A percentile compares a stretch with the other conserved stretches of the same genome.
phyloP scores from a whole-genome alignment of 2,113 vertebrate genomes.

The Ardeotis arabs region DNA sequence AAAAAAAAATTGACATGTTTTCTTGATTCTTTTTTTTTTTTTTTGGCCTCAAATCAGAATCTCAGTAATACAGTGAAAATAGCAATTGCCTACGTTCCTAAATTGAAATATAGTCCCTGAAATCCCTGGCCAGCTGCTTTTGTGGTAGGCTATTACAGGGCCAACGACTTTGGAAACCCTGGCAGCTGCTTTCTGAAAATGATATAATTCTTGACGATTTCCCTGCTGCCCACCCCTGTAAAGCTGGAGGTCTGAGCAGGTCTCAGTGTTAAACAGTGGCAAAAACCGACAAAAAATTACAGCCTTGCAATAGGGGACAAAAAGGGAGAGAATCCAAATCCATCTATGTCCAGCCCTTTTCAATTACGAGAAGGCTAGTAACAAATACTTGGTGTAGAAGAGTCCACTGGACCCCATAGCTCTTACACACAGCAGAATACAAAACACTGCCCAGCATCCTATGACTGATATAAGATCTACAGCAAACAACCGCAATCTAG shows the following conservation, averaged over 20 bases:
- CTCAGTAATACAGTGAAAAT: not conserved
- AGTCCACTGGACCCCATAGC: not conserved
- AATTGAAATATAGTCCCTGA: not conserved
- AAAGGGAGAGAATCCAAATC: not conserved
- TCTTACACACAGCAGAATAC: not conserved
- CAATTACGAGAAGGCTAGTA: not conserved
- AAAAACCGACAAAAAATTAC: not conserved
- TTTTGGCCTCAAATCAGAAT: not conserved
- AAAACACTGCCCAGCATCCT: not conserved
- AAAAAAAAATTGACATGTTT: not conserved
- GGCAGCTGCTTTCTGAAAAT: slow-evolving; percentile 16
- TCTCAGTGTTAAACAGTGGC: not conserved
- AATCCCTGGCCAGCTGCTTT: slow-evolving; percentile 25
- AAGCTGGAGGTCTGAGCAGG: not conserved
- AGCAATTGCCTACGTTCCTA: slow-evolving; percentile 1
- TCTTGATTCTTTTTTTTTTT: not conserved
- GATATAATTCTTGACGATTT: not conserved
- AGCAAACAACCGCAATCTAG: not conserved
- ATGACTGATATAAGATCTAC: not conserved
- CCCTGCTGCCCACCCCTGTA: not conserved
- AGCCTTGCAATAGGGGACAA: not conserved
- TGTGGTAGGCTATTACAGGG: not conserved
- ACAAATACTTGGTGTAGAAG: not conserved
- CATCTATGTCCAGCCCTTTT: not conserved
- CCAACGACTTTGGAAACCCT: not conserved